A percentile compares a stretch with the other conserved stretches of the same genome.
These are phyloP conservation scores for Ammospiza maritima DNA, from an alignment of 2,797 vertebrate species.

Conservation along the genomic window DNA sequence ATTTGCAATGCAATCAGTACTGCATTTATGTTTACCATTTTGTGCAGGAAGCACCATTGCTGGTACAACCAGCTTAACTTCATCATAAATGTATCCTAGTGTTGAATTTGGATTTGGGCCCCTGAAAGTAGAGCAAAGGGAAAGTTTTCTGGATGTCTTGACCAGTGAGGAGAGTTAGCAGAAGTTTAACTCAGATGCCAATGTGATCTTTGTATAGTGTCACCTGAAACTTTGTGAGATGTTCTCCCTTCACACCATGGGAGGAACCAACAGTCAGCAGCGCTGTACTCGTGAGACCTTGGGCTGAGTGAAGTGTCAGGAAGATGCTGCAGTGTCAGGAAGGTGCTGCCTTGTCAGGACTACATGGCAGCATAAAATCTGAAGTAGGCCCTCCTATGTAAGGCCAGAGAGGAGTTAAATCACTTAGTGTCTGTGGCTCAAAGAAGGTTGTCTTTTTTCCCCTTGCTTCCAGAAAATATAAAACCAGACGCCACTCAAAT, in stretches of 20 bases:
- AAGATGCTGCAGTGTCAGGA: neutral
- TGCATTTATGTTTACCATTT: neutral
- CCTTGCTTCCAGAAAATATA: conserved; percentile 58
- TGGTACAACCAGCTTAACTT: neutral
- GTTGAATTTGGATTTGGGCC: neutral
- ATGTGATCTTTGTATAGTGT: neutral
- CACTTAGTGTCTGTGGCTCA: conserved; percentile 1
- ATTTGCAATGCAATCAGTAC: neutral
- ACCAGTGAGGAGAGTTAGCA: neutral
- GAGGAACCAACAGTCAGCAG: neutral
- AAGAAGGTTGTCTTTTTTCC: neutral
- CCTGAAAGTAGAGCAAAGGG: neutral
- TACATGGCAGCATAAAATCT: neutral
- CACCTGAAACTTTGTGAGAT: neutral
- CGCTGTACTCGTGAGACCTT: neutral
- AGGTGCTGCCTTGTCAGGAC: neutral
- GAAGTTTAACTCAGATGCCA: neutral
- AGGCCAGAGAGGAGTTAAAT: neutral
- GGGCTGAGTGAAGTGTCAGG: neutral
- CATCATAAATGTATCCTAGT: neutral
- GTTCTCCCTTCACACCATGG: neutral
- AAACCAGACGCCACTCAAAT: conserved; percentile 61
- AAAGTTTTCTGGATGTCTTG: neutral
- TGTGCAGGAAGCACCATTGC: neutral
- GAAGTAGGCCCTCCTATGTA: neutral